phyloP scores from a whole-genome alignment of 2,113 vertebrate genomes.

The Bambusicola thoracicus region DNA sequence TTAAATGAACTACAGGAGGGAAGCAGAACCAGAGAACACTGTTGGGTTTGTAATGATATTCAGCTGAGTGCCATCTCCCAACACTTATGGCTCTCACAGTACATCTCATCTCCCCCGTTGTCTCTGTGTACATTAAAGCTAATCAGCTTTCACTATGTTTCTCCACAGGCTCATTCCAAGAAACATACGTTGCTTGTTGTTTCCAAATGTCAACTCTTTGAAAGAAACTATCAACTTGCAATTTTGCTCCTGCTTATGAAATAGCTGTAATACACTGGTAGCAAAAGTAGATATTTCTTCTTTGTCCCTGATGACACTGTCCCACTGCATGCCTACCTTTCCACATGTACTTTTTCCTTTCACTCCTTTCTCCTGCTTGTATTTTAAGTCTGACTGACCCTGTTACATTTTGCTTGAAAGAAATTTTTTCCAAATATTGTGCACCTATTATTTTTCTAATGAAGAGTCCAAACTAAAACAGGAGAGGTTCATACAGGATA shows the following conservation, averaged over 20 bases:
- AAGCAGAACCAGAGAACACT: accelerated
- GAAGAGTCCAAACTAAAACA: no score
- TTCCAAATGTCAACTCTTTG: background rate
- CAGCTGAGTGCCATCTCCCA: accelerated
- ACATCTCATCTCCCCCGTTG: background rate
- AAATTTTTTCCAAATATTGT: accelerated
- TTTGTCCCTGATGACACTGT: accelerated
- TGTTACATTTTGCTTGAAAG: background rate
- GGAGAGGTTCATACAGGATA: no score
- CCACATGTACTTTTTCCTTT: accelerated
- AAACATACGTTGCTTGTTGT: background rate
- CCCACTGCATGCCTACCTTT: background rate
- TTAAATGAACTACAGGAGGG: background rate
- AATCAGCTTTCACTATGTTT: background rate
- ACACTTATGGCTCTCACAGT: accelerated
- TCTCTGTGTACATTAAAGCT: background rate
- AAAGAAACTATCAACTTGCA: background rate
- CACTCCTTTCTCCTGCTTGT: background rate
- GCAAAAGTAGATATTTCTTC: background rate
- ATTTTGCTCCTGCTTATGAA: background rate
- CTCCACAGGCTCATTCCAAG: background rate
- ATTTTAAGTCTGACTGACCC: background rate
- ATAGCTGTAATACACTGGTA: background rate
- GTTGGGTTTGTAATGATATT: background rate
- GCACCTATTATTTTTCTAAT: no score